Evolutionary conservation across 2,797 vertebrate genomes (phyloP).

Genomic region (Gallinago stenura): DNA sequence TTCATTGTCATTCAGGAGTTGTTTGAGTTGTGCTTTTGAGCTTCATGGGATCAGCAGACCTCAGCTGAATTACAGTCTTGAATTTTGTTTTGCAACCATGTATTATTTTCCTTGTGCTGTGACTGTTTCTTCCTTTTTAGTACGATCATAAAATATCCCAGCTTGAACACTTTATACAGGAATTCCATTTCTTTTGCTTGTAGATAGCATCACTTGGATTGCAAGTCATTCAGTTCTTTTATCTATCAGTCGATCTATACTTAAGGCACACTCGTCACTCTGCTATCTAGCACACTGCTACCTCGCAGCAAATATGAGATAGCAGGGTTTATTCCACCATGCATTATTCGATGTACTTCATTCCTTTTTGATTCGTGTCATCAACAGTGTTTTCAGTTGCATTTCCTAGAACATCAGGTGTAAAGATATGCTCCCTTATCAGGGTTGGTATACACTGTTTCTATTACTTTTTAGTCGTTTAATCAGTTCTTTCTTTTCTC

Average conservation of each 20-base stretch:
- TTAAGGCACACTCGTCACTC: background rate
- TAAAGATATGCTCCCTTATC: background rate
- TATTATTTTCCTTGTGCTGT: constrained; percentile 31
- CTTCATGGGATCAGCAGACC: constrained; percentile 38
- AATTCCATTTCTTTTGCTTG: constrained; percentile 17
- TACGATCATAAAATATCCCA: constrained; percentile 3
- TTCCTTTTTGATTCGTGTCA: background rate
- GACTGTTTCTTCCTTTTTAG: constrained; percentile 30
- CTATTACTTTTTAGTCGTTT: background rate
- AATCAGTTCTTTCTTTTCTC: background rate
- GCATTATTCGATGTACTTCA: background rate
- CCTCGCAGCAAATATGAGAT: background rate
- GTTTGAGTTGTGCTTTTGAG: constrained; percentile 38
- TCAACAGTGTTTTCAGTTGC: background rate
- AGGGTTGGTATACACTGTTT: background rate
- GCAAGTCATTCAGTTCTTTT: background rate
- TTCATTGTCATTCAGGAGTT: constrained; percentile 51
- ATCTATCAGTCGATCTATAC: background rate
- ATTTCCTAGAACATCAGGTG: background rate
- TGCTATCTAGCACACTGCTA: background rate
- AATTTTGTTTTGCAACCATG: constrained; percentile 32
- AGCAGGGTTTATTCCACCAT: background rate
- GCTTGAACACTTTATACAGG: background rate
- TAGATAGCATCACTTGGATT: constrained; percentile 4
- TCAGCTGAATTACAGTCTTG: constrained; percentile 47